Conservation (phyloP, 2,888 invertebrate genomes). For the Chrysolina haemoptera region DNA sequence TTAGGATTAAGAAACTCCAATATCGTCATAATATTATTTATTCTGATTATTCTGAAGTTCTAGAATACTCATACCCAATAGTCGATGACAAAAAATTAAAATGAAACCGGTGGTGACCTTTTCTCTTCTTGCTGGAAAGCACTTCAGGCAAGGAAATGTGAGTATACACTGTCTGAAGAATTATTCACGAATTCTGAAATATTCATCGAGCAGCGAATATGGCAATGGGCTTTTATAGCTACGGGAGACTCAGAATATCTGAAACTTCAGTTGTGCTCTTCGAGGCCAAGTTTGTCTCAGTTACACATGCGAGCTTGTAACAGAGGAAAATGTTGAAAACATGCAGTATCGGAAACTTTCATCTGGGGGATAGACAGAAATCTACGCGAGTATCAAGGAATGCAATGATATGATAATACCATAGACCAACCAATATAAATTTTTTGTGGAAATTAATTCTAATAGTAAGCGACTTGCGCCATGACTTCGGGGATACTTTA, state of each 20-base stretch:
- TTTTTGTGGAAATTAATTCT: too few species aligned
- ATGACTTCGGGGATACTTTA: too few species aligned
- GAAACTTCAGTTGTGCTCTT: conserved; percentile 35
- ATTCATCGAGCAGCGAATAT: conserved; percentile 33
- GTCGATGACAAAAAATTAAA: neutral
- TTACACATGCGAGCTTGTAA: neutral
- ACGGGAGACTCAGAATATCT: conserved; percentile 36
- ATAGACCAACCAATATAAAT: too few species aligned
- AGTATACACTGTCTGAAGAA: conserved; percentile 24
- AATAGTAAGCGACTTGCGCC: too few species aligned
- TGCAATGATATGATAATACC: too few species aligned
- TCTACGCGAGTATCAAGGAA: too few species aligned
- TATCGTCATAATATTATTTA: neutral
- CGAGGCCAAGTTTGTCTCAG: neutral
- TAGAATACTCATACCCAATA: neutral
- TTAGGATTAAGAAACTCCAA: too few species aligned
- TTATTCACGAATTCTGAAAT: conserved; percentile 40
- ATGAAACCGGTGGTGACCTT: neutral
- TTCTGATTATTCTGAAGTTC: neutral
- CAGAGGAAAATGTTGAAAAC: neutral
- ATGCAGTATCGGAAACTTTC: too few species aligned
- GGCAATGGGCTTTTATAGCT: conserved; percentile 35
- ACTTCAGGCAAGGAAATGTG: neutral
- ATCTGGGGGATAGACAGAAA: too few species aligned
- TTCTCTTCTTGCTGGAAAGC: neutral